Evolutionary conservation across 2,113 vertebrate genomes (phyloP).

Genomic region (Ancistrus triradiatus): DNA sequence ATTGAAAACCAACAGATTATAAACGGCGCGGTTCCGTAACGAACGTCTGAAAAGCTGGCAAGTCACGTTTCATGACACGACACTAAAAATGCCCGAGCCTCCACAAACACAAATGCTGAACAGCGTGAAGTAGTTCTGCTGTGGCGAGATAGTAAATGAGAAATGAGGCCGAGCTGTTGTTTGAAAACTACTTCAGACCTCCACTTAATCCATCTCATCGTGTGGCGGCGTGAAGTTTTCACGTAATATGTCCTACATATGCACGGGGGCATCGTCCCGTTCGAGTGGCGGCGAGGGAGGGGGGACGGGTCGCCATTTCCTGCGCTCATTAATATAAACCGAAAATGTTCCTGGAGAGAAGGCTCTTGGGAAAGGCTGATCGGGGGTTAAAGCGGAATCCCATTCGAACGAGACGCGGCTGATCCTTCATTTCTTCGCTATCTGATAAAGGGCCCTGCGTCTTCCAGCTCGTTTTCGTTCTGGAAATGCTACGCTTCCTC

Average conservation of each 20-base stretch:
- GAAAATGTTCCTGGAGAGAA: conserved; percentile 43
- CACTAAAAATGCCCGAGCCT: neutral
- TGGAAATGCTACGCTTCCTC: conserved; percentile 54
- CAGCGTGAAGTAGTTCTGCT: neutral
- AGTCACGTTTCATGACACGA: neutral
- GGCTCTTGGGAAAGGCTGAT: conserved; percentile 15
- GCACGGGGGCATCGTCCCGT: conserved; percentile 32
- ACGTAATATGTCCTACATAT: conserved; percentile 46
- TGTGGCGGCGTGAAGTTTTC: conserved; percentile 43
- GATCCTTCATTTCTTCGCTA: conserved; percentile 56
- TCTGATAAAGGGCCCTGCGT: conserved; percentile 61
- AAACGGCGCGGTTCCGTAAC: neutral
- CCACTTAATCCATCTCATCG: conserved; percentile 48
- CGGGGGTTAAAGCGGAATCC: conserved; percentile 39
- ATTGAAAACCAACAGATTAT: conserved; percentile 2
- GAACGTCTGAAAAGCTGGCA: neutral
- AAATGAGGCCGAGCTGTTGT: conserved; percentile 7
- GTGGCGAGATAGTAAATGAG: conserved; percentile 45
- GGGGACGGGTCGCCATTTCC: conserved; percentile 52
- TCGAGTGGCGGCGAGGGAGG: conserved; percentile 42
- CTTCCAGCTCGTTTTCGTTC: conserved; percentile 52
- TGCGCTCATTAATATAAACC: conserved; percentile 62
- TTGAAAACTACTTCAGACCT: conserved; percentile 34
- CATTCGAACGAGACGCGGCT: conserved; percentile 47
- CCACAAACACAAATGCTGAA: neutral